Conservation (phyloP, 1,140 invertebrate genomes). For the Saccostrea glomerata region DNA sequence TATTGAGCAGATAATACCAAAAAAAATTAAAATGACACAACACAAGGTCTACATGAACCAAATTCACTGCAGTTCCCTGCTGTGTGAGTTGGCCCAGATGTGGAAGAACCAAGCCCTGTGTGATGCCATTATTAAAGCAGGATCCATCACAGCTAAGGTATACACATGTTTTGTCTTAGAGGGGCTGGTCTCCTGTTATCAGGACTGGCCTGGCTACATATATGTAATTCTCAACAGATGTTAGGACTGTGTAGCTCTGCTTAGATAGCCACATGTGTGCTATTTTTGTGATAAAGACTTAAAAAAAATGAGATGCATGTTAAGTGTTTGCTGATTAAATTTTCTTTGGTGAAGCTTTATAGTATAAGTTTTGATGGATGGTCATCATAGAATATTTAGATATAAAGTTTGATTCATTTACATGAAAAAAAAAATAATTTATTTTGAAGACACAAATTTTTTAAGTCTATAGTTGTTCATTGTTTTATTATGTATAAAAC, state of each 20-base stretch:
- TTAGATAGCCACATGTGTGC: background rate
- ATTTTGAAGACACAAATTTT: no score
- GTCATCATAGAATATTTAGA: no score
- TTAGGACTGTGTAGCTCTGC: background rate
- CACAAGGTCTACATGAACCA: constrained; percentile 59
- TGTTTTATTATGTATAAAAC: no score
- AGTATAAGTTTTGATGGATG: no score
- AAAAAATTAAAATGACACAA: constrained; percentile 49
- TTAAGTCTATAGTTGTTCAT: no score
- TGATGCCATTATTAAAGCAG: constrained; percentile 58
- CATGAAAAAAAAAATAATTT: no score
- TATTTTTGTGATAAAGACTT: background rate
- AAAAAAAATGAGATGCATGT: background rate
- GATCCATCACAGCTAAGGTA: constrained; percentile 53
- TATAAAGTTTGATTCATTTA: no score
- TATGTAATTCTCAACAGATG: background rate
- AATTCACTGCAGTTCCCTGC: constrained; percentile 55
- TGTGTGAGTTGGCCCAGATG: constrained; percentile 57
- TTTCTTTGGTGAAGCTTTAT: background rate
- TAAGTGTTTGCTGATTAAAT: background rate
- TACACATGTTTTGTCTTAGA: constrained; percentile 3
- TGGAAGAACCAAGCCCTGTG: constrained; percentile 56
- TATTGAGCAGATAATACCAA: background rate
- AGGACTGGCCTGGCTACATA: background rate
- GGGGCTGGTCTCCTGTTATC: background rate